Evolutionary conservation across 2,797 vertebrate genomes (phyloP).

Genomic region (Anas georgica): DNA sequence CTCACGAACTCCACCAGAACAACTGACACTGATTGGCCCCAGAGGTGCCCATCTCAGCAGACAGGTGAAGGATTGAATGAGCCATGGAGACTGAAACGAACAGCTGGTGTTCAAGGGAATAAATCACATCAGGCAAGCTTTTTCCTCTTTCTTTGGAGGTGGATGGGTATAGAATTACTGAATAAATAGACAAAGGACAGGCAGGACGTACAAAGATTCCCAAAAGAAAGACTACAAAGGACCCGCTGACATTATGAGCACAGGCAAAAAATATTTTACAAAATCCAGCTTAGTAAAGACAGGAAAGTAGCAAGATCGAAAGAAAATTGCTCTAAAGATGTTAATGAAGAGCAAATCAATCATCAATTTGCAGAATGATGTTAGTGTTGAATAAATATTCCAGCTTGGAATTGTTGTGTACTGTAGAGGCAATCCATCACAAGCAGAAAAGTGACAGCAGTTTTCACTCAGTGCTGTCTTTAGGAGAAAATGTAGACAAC

Average conservation of each 20-base stretch:
- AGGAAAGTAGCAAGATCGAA: neutral
- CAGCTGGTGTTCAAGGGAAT: neutral
- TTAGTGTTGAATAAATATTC: neutral
- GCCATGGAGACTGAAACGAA: constrained; percentile 33
- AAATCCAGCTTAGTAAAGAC: neutral
- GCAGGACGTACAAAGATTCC: neutral
- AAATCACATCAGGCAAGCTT: neutral
- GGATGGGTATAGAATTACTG: neutral
- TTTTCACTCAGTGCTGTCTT: neutral
- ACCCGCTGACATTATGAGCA: neutral
- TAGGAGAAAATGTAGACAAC: neutral
- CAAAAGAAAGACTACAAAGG: neutral
- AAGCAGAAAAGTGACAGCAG: neutral
- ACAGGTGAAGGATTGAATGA: neutral
- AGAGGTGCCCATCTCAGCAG: neutral
- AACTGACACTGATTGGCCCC: neutral
- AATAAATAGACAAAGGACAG: neutral
- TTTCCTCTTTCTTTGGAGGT: neutral
- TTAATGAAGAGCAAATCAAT: neutral
- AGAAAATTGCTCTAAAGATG: neutral
- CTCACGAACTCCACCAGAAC: neutral
- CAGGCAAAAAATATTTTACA: neutral
- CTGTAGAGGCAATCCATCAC: neutral
- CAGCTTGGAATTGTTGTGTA: neutral
- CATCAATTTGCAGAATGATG: neutral